Percentiles rank a stretch among this genome's conserved stretches.
These are phyloP conservation scores for Apodemus speciosus DNA, from an alignment of 2,113 vertebrate genomes.

Conservation along the genomic window DNA sequence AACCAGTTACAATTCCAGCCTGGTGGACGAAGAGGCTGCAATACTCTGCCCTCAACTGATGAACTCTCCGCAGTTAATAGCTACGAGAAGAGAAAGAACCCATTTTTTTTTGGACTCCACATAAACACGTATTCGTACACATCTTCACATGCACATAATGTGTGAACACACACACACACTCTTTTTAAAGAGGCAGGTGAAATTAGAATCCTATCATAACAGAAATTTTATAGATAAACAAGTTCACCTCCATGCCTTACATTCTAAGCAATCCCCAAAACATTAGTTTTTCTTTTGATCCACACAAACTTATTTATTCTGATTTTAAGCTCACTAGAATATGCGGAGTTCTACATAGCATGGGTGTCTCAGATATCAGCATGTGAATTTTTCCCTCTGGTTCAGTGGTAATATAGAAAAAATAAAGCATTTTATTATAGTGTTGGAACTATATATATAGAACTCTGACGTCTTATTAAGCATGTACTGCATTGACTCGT, in stretches of 20 bases:
- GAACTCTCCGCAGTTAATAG: not conserved
- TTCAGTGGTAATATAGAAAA: not conserved
- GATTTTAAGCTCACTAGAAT: not conserved
- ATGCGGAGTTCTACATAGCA: not conserved
- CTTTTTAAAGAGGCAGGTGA: not conserved
- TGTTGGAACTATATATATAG: not conserved
- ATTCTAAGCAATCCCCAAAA: not conserved
- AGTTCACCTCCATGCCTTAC: not conserved
- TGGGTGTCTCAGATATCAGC: not conserved
- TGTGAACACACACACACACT: not conserved
- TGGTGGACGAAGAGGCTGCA: not conserved
- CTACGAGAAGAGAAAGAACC: not conserved
- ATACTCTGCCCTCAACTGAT: not conserved
- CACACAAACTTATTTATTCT: not conserved
- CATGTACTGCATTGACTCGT: not conserved
- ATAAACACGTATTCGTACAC: not conserved
- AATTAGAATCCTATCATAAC: conserved; percentile 8
- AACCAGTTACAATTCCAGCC: too few relatives aligned
- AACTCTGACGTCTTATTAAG: not conserved
- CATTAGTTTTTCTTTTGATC: not conserved
- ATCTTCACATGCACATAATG: not conserved
- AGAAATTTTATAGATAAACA: not conserved
- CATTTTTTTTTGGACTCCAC: not conserved
- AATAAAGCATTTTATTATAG: not conserved
- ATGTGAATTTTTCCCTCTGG: not conserved